These are phyloP conservation scores for Euleptes europaea DNA, from an alignment of 2,113 vertebrate species.

Conservation along the genomic window DNA sequence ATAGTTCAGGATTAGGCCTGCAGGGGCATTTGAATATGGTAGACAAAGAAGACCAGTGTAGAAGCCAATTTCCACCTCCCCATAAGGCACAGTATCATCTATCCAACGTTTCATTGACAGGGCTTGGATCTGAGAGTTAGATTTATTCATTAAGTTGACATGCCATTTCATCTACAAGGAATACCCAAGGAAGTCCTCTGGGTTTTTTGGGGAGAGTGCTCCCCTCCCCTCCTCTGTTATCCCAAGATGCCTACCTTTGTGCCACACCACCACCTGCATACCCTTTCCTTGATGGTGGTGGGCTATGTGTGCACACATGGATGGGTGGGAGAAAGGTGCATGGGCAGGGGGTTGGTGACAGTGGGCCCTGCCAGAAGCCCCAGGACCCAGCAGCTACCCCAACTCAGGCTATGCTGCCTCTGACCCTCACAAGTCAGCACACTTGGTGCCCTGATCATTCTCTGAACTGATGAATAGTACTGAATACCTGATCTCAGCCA, in stretches of 20 bases:
- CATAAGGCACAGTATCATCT: accelerated
- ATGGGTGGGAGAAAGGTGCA: no score
- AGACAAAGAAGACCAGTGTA: background rate
- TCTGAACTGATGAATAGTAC: background rate
- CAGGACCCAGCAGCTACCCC: no score
- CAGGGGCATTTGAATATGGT: background rate
- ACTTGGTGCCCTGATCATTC: background rate
- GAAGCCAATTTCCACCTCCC: background rate
- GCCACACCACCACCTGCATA: no score
- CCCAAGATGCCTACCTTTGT: no score
- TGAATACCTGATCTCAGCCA: background rate
- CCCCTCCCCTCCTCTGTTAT: no score
- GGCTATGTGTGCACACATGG: no score
- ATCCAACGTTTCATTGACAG: background rate
- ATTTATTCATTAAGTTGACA: accelerated
- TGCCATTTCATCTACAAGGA: background rate
- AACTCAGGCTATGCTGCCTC: no score
- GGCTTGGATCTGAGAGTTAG: background rate
- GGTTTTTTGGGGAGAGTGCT: background rate
- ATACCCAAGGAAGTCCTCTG: accelerated
- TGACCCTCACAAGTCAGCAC: accelerated
- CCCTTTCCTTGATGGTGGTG: no score
- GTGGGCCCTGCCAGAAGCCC: no score
- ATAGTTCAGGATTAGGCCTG: background rate
- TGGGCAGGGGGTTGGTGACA: no score